Conservation (phyloP, 2,113 vertebrate species). For the Paradisaea rubra region DNA sequence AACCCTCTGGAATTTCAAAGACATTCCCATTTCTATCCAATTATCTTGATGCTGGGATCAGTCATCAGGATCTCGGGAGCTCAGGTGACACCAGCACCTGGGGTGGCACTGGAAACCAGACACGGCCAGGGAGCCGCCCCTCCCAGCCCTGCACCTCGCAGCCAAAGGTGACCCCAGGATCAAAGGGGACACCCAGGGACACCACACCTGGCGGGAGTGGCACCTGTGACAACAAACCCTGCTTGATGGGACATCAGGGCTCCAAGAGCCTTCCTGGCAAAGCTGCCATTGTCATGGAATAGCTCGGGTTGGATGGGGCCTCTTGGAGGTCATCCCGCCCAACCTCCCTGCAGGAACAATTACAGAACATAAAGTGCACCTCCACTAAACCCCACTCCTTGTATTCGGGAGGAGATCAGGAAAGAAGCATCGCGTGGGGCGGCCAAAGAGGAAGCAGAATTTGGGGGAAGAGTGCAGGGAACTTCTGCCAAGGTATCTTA, state of each 20-base stretch:
- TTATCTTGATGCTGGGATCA: neutral
- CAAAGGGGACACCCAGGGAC: neutral
- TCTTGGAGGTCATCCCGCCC: accelerated
- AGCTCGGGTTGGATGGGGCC: neutral
- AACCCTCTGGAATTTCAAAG: neutral
- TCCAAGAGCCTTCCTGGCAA: neutral
- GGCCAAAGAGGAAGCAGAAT: neutral
- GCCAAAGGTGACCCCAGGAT: neutral
- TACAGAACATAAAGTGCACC: neutral
- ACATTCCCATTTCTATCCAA: neutral
- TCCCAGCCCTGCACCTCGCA: neutral
- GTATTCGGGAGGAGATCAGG: neutral
- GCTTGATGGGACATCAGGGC: neutral
- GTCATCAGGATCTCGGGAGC: neutral
- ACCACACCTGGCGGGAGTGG: accelerated
- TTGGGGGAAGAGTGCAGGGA: neutral
- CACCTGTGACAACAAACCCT: neutral
- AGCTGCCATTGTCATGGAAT: neutral
- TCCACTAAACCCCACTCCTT: accelerated
- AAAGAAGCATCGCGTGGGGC: accelerated
- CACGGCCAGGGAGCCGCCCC: accelerated
- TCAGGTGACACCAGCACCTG: neutral
- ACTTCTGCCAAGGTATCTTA: neutral
- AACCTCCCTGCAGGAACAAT: no score
- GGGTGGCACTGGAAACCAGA: neutral